phyloP scores from a whole-genome alignment of 2,797 vertebrate species.

The Sebastes paucispinis region DNA sequence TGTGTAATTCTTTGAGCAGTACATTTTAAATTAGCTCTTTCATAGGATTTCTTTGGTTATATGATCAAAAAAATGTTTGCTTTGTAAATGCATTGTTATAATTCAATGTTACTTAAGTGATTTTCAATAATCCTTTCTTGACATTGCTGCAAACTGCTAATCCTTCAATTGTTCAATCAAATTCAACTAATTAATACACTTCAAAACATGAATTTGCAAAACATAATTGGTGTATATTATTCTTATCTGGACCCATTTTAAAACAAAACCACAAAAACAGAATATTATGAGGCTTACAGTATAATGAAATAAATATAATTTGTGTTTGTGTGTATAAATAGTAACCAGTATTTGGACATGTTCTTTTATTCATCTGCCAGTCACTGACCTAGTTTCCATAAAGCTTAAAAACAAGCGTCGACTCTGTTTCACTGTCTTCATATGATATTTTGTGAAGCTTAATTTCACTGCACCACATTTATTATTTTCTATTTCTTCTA shows the following conservation, averaged over 20 bases:
- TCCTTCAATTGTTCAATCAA: neutral
- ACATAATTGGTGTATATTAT: neutral
- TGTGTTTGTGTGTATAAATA: conserved; percentile 8
- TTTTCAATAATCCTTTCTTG: neutral
- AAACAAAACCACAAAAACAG: neutral
- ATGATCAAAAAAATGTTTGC: neutral
- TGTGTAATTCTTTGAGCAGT: neutral
- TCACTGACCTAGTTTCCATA: conserved; percentile 9
- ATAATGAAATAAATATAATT: neutral
- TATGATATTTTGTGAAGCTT: neutral
- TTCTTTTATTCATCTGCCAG: neutral
- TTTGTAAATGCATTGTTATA: neutral
- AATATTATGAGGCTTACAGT: neutral
- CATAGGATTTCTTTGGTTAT: neutral
- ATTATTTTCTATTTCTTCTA: neutral
- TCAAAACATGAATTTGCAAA: neutral
- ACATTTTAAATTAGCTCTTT: neutral
- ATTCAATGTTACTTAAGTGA: neutral
- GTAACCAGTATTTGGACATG: neutral
- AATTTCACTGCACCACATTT: neutral
- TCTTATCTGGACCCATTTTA: neutral
- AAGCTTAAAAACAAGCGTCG: neutral
- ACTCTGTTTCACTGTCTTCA: neutral
- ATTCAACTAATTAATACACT: neutral
- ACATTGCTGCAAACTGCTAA: neutral